Base-by-base conservation (phyloP, 2,113 vertebrate genomes). In the Taurulus bubalis region DNA sequence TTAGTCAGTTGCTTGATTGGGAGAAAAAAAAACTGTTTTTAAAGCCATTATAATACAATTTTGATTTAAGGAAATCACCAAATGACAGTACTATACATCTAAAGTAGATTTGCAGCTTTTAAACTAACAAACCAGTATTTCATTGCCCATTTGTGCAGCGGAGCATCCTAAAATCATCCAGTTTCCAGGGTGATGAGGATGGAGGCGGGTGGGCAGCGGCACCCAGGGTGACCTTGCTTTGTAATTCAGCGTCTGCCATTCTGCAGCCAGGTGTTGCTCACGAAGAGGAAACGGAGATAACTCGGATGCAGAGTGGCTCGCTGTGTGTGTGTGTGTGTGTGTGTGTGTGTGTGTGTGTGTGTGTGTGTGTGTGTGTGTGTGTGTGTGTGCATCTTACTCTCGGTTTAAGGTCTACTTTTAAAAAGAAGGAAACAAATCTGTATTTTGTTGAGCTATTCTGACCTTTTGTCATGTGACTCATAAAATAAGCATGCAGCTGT, bases 111-210 rank as follows among this genome's bases (percentile, higher is more conserved):
- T 79, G 22, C 32, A 73, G 68, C 26, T 82, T 81, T 89, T 80
- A 47, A 56, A 24, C 49, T 56, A 67, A 47, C 62, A 71, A 36
- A 63, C 7, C 58, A 32, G 49, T n/a, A 26, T 77, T 84, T 68
- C 24, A 18, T 65, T 60, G 28, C 40, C 42, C 36, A 10, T 86
- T 45, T 71, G 24, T 78, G 75, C 36, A 82, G 58, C 78, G 55
- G 18, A 84, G 68, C 72, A 77, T 89, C 80, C 83, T 67, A 80
- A 90, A 88, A 77, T 76, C 79, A 59, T 87, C 74, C 87, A 67
- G 88, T 93, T 93, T 90, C 90, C 89, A 91, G 83, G 83, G 89
- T 85, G 83, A 92, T 90, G 79, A 82, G 80, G 86, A 91, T 82
- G 72, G 75, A 85, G 71, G 91, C 77, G 75, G 86, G 89, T 86